These are phyloP conservation scores for Struthio camelus DNA, from an alignment of 2,113 vertebrate species.

Conservation along the genomic window DNA sequence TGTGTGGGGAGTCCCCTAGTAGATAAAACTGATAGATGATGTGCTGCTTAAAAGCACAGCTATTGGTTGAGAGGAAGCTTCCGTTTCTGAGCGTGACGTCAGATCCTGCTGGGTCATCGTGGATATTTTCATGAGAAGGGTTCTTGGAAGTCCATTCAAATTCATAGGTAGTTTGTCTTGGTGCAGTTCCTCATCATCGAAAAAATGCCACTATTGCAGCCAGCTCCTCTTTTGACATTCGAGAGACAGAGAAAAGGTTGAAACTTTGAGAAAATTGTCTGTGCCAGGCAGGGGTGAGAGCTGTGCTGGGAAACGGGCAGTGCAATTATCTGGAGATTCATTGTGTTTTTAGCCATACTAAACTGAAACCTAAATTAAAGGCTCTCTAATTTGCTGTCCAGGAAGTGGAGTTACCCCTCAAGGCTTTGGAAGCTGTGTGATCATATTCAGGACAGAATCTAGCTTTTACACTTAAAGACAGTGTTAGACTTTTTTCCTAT, in stretches of 20 bases:
- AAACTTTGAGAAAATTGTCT: not conserved
- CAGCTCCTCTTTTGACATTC: not conserved
- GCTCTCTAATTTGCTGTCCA: not conserved
- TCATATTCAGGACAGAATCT: accelerated
- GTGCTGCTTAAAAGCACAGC: accelerated
- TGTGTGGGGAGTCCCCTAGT: too few species aligned
- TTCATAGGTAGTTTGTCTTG: not conserved
- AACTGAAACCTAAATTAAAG: not conserved
- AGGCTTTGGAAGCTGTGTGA: accelerated
- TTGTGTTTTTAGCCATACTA: not conserved
- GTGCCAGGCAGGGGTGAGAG: not conserved
- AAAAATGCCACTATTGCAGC: not conserved
- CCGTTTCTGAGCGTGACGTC: not conserved
- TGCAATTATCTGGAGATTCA: not conserved
- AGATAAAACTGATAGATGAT: not conserved
- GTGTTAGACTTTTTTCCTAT: accelerated
- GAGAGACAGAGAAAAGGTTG: not conserved
- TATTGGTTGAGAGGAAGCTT: not conserved
- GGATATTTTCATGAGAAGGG: not conserved
- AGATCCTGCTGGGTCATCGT: not conserved
- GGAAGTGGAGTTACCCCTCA: not conserved
- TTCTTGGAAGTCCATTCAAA: not conserved
- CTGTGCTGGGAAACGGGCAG: not conserved
- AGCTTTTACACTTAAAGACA: not conserved
- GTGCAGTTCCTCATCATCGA: not conserved